A percentile compares a stretch with the other conserved stretches of the same genome.
Conservation (phyloP, 2,113 vertebrate genomes). For the Hippopotamus amphibius region DNA sequence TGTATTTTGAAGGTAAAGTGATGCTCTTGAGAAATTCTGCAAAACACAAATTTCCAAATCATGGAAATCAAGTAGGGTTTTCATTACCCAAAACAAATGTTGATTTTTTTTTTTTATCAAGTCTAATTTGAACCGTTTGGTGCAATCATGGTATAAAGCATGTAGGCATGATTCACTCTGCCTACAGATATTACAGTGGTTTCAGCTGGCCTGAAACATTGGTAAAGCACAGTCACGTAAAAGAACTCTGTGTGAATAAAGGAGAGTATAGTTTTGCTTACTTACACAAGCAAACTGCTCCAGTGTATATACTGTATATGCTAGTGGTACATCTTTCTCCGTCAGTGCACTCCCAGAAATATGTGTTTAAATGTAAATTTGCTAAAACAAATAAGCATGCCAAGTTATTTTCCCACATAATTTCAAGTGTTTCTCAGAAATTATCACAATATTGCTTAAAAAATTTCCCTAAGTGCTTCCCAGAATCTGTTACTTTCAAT, state of each 20-base stretch:
- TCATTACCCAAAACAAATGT: constrained; percentile 84
- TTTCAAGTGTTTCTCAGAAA: constrained; percentile 80
- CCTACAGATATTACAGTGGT: constrained; percentile 71
- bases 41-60: constrained; percentile 77
- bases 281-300: constrained; percentile 59
- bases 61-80: constrained; percentile 77
- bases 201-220: constrained; percentile 73
- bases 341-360: constrained; percentile 58
- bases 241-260: neutral
- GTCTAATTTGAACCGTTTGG: constrained; percentile 74
- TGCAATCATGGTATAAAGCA: constrained; percentile 63
- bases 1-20: constrained; percentile 71
- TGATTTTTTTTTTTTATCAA: constrained; percentile 58
- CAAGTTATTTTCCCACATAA: constrained; percentile 70
- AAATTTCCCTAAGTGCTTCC: constrained; percentile 79
- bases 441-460: constrained; percentile 70
- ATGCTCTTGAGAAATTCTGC: constrained; percentile 78
- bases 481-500: constrained; percentile 76
- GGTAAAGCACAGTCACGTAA: constrained; percentile 63
- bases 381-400: constrained; percentile 75
- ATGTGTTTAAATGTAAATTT: constrained; percentile 74
- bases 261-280: constrained; percentile 61
- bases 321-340: neutral
- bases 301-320: constrained; percentile 24
- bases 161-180: constrained; percentile 69